These are phyloP conservation scores for Leptinotarsa lineolata DNA, from an alignment of 1,140 invertebrate genomes.

Conservation along the genomic window DNA sequence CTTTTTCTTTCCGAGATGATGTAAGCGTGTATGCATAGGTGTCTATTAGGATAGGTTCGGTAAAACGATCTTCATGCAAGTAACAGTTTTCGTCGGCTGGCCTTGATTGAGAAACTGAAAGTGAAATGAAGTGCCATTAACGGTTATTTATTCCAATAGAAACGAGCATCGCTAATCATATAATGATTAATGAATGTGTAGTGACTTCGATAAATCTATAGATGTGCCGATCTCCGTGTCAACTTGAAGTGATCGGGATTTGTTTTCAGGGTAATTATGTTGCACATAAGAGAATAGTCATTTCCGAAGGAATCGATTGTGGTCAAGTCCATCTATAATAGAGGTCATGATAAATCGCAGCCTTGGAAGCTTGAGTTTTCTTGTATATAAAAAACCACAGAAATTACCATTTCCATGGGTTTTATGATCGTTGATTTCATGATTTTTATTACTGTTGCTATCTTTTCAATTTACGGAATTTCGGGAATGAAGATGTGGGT, in stretches of 20 bases:
- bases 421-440: neutral
- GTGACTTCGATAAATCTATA: neutral
- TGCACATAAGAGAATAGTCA: neutral
- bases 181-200: neutral
- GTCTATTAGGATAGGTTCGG: neutral
- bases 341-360: neutral
- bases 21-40: neutral
- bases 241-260: neutral
- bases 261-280: neutral
- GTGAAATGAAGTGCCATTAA: conserved; percentile 5
- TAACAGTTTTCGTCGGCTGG: neutral
- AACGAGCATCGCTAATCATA: neutral
- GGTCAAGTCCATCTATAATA: neutral
- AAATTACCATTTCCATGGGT: neutral
- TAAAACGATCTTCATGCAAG: neutral
- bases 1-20: neutral
- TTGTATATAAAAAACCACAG: neutral
- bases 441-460: neutral
- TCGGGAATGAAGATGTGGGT: neutral
- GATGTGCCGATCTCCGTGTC: neutral
- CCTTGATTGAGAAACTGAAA: conserved; percentile 1
- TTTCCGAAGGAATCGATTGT: neutral
- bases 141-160: conserved; percentile 2
- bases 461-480: neutral
- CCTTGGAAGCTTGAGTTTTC: neutral